Conservation (phyloP, 2,888 invertebrate species). For the Cyaniris semiargus region DNA sequence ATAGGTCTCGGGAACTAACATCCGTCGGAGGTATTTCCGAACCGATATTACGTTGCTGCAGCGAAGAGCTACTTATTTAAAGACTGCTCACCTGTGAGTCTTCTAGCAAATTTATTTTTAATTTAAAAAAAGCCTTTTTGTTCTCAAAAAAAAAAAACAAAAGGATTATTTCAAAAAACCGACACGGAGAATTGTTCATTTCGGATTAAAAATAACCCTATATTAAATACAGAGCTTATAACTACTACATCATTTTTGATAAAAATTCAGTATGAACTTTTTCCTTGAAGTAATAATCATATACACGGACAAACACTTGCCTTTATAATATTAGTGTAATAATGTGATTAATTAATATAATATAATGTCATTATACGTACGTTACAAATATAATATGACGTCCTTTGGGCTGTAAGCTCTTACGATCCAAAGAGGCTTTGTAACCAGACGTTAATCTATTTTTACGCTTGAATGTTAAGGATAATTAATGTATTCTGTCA, state of each 20-base stretch:
- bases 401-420: neutral
- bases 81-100: neutral
- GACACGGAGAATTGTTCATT: too few relatives aligned
- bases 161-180: neutral
- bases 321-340: neutral
- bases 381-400: too few relatives aligned
- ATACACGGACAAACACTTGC: too few relatives aligned
- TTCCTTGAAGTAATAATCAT: too few relatives aligned
- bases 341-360: neutral
- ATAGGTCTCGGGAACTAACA: neutral
- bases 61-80: conserved; percentile 1
- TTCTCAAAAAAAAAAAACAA: neutral
- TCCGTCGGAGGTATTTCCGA: conserved; percentile 8
- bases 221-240: neutral
- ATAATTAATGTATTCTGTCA: conserved; percentile 5
- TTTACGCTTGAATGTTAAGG: neutral
- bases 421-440: neutral
- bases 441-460: neutral
- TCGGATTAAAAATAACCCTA: too few relatives aligned
- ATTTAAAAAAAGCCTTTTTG: neutral
- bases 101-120: neutral
- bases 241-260: too few relatives aligned
- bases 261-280: too few relatives aligned
- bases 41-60: neutral
- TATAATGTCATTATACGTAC: too few relatives aligned